Base-by-base conservation (phyloP, 2,888 invertebrate species). In the Erannis defoliaria region DNA sequence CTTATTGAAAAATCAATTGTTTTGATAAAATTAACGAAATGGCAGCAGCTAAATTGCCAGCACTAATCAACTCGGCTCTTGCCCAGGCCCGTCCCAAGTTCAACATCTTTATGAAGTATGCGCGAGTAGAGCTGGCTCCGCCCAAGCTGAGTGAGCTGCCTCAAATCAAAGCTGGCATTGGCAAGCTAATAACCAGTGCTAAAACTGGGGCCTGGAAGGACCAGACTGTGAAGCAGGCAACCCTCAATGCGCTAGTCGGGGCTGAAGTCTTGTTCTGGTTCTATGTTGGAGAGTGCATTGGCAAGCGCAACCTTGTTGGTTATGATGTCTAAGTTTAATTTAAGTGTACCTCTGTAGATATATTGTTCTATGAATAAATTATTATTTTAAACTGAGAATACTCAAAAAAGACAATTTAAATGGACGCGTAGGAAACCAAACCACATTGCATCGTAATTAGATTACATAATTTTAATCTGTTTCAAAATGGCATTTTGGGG, bases 221-320 rank as follows among this genome's bases (percentile, higher is more conserved):
- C 40, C 90, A 97, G 40, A 95, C 98, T 0, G 96, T 99, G 9
- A 96, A 94, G 92, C 98, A 99, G 84, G 98, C 96, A 6, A 96
- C 96, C 93, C 85, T 99, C 53, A 99, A 99, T 85, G 95, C 96
- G 2, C 92, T 99, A n/a, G 96, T 99, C n/a, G 96, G 95, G 12
- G 93, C 96, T 62, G 99, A 99, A 93, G 96, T 99, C 35, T 82
- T 95, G 54, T 98, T 97, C 93, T 99, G 99, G 98, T 99, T 99
- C 93, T 99, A 96, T 81, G 93, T 98, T 71, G 99, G 99, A 74
- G 99, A 99, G 94, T 97, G 97, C 86, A 98, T 99, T 80, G 99
- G 99, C 80, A 98, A 98, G 89, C 95, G 98, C 75, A 95, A 97
- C 84, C 72, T 99, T 80, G 95, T 98, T 71, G 99, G 99, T 73